phyloP scores from a whole-genome alignment of 1,140 invertebrate genomes.

The Sogatella furcifera region DNA sequence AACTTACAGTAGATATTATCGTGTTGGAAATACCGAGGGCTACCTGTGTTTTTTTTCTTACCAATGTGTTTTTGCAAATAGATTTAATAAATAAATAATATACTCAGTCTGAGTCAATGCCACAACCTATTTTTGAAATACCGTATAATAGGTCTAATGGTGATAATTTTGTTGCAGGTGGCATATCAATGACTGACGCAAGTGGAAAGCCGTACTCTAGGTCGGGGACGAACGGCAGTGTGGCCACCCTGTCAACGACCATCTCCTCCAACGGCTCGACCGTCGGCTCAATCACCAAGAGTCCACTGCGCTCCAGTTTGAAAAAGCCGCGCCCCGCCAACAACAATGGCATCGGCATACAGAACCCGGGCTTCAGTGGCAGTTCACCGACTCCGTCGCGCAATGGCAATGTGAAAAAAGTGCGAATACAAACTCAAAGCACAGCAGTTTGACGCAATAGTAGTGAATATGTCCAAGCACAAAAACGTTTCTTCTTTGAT shows the following conservation, averaged over 20 bases:
- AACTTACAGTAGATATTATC: no score
- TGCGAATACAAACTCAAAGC: conserved; percentile 76
- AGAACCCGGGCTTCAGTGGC: conserved; percentile 71
- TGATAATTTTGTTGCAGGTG: conserved; percentile 32
- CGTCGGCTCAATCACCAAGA: conserved; percentile 43
- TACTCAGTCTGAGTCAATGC: no score
- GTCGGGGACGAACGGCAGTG: conserved; percentile 57
- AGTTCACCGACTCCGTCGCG: conserved; percentile 65
- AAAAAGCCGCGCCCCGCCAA: conserved; percentile 57
- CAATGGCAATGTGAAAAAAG: conserved; percentile 76
- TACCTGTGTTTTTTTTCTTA: no score
- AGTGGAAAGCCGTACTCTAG: conserved; percentile 60
- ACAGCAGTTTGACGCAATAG: conserved; percentile 50
- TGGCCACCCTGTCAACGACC: conserved; percentile 58
- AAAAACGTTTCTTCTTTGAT: no score
- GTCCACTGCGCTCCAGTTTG: conserved; percentile 65
- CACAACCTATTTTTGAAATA: no score
- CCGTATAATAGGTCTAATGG: no score
- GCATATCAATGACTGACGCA: conserved; percentile 67
- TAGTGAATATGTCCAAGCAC: no score
- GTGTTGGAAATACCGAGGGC: no score
- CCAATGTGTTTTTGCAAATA: no score
- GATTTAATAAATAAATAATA: no score
- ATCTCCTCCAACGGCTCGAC: conserved; percentile 48
- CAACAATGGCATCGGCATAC: conserved; percentile 57